Base-by-base conservation (phyloP, 1,140 invertebrate species). In the Goniozus legneri region DNA sequence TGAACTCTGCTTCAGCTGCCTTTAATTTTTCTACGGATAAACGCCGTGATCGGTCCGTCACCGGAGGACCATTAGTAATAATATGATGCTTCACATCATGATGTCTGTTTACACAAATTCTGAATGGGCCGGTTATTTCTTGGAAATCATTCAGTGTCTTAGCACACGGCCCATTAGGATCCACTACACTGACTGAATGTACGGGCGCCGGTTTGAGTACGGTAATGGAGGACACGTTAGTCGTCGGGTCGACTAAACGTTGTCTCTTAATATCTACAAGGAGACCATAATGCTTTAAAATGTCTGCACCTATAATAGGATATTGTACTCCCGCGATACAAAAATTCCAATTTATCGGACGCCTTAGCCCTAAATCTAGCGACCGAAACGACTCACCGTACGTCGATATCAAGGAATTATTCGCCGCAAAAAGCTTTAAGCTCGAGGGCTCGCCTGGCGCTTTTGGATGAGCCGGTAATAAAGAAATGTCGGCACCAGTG, bases 401-500 rank as follows among this genome's bases (percentile, higher is more conserved):
- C 1, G 48, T 54, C 3, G 35, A 18, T 13, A 54, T 46, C 6
- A 6, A 3, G 2, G 52, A 20, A 13, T 31, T 19, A 30, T 54
- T 54, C 8, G 47, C 47, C 0, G 52, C 48, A 18, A 30, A 50
- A 0, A 44, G 15, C 14, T 39, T 20, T 12, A 35, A 34, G 4
- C 1, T 13, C 50, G n/a, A 36, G 51, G 10, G 21, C 58, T 32
- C 46, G 58, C 42, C 53, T 56, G 10, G 51, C 58, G 32, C 50
- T 60, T 35, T 62, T 56, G 39, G 45, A 58, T 22, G 44, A 54
- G 36, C 50, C 47, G 19, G 44, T 46, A 32, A 48, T 46, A 22
- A 13, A 7, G 47, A 49, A 21, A 49, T 12, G 3, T 44, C 40
- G 4, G 39, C 40, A 3, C 31, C 40, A 8, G 30, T 43, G 15